A percentile compares a stretch with the other conserved stretches of the same genome.
Evolutionary conservation across 2,888 invertebrate genomes (phyloP).

Genomic region (Clanis bilineata): DNA sequence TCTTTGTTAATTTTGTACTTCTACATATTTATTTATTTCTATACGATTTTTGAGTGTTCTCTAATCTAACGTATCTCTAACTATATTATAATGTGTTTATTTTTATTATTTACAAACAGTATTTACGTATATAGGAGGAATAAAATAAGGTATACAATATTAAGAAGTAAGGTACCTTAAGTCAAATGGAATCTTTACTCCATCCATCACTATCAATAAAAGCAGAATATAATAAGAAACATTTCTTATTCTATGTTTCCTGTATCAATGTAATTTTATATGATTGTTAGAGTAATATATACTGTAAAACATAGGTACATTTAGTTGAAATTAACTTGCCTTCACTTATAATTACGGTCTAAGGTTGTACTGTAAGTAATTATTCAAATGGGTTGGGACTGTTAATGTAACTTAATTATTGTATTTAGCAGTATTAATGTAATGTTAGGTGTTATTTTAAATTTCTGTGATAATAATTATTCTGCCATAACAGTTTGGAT

Average conservation of each 20-base stretch:
- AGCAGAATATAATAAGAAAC: neutral
- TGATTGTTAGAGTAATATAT: constrained; percentile 16
- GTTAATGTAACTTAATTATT: constrained; percentile 32
- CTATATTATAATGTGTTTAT: neutral
- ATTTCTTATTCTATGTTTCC: neutral
- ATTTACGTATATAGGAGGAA: neutral
- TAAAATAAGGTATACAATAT: neutral
- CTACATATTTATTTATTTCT: neutral
- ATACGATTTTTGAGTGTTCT: neutral
- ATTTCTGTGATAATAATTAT: constrained; percentile 60
- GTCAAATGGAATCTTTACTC: constrained; percentile 1
- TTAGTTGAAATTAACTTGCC: constrained; percentile 11
- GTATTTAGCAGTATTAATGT: constrained; percentile 46
- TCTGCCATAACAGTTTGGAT: constrained; percentile 42
- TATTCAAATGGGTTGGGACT: constrained; percentile 30
- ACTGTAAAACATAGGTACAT: constrained; percentile 11
- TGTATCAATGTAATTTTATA: neutral
- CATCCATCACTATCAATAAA: constrained; percentile 2
- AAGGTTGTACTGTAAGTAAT: constrained; percentile 13
- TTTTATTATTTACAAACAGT: neutral
- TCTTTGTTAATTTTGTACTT: neutral
- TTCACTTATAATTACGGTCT: constrained; percentile 13
- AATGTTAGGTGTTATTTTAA: constrained; percentile 40
- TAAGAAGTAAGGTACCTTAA: neutral
- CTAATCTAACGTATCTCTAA: neutral